Evolutionary conservation across 2,888 invertebrate species (phyloP).

Genomic region (Ophion obscuratus): DNA sequence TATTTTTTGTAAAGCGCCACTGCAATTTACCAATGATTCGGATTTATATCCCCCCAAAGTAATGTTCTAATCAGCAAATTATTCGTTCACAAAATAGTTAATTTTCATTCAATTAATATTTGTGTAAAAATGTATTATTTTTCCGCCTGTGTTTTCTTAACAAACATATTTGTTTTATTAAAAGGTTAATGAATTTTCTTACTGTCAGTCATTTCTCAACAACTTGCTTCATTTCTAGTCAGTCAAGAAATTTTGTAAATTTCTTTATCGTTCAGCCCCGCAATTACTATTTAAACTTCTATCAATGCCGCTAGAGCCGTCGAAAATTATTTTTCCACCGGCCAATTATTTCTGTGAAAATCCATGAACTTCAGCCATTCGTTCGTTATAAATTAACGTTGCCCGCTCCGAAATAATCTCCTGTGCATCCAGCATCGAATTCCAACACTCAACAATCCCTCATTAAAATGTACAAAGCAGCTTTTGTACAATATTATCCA

Average conservation of each 20-base stretch:
- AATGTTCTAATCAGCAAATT: background rate
- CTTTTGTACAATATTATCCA: background rate
- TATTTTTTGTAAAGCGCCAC: too few species aligned
- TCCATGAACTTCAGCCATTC: too few species aligned
- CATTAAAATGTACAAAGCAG: slow-evolving; percentile 14
- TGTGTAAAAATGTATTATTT: background rate
- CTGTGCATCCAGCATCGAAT: background rate
- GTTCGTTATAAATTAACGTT: too few species aligned
- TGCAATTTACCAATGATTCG: too few species aligned
- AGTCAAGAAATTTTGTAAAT: background rate
- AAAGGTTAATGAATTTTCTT: background rate
- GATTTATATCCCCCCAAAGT: too few species aligned
- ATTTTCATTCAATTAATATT: background rate
- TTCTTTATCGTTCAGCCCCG: background rate
- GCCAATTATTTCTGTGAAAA: too few species aligned
- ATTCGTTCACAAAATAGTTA: background rate
- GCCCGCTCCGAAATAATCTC: too few species aligned
- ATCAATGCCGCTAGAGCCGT: background rate
- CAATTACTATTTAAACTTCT: background rate
- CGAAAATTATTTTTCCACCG: too few species aligned
- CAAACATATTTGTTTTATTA: too few species aligned
- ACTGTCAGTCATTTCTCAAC: background rate
- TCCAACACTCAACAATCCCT: background rate
- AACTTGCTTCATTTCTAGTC: background rate
- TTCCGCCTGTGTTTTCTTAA: too few species aligned